Conservation (phyloP, 2,797 vertebrate species). For the Semotilus atromaculatus region DNA sequence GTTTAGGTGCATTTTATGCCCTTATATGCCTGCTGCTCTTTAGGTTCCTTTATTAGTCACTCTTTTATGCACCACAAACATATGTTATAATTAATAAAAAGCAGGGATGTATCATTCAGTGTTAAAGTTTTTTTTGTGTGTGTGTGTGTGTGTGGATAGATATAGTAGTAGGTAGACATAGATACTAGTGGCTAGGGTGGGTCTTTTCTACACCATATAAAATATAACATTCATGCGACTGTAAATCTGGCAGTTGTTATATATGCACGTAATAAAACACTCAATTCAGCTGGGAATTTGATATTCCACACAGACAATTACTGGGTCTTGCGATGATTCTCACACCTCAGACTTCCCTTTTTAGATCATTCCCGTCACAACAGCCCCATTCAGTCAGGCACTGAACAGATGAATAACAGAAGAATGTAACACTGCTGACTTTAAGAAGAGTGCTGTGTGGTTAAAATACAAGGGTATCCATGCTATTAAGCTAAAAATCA, state of each 20-base stretch:
- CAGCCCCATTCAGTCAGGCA: constrained; percentile 38
- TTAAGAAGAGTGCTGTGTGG: background rate
- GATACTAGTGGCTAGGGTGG: too few species aligned
- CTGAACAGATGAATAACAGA: background rate
- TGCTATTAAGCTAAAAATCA: background rate
- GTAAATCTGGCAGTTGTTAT: constrained; percentile 10
- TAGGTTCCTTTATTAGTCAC: background rate
- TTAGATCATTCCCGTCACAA: constrained; percentile 12
- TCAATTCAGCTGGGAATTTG: background rate
- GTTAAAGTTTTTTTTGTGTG: background rate
- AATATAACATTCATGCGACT: background rate
- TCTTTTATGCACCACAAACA: background rate
- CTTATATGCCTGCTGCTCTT: background rate
- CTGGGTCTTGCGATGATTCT: background rate
- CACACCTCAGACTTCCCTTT: constrained; percentile 36
- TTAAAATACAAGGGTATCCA: background rate
- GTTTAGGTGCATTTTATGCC: background rate
- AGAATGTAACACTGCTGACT: background rate
- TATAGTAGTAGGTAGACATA: too few species aligned
- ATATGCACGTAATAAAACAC: constrained; percentile 4
- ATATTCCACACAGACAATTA: background rate
- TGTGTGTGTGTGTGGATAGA: too few species aligned
- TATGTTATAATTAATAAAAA: background rate
- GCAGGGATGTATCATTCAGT: background rate
- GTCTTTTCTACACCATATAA: background rate